These are phyloP conservation scores for Mobula birostris DNA, from an alignment of 2,113 vertebrate species.

Conservation along the genomic window DNA sequence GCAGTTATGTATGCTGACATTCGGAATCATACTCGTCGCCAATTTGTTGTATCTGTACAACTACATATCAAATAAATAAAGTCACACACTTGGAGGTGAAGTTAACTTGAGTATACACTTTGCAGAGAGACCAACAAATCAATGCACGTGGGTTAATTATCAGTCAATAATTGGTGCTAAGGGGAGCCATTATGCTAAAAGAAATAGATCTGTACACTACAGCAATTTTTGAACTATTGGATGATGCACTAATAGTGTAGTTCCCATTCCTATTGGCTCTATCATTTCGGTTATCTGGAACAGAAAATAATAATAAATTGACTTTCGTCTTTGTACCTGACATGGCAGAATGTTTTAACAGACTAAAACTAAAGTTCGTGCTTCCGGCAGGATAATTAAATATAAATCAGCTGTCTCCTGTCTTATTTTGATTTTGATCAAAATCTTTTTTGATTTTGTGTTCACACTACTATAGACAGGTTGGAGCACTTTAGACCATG, in stretches of 20 bases:
- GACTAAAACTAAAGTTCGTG: neutral
- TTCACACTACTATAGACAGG: neutral
- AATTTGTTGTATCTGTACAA: too few species aligned
- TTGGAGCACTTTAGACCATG: neutral
- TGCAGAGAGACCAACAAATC: too few species aligned
- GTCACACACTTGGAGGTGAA: too few species aligned
- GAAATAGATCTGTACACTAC: too few species aligned
- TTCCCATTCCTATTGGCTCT: neutral
- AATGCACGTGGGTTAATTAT: too few species aligned
- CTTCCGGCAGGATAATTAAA: neutral
- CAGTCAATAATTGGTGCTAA: too few species aligned
- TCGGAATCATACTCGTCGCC: too few species aligned
- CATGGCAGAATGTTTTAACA: neutral
- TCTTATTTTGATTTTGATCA: neutral
- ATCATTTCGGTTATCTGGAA: neutral
- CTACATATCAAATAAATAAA: too few species aligned
- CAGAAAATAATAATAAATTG: conserved; percentile 27
- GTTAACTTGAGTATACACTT: too few species aligned
- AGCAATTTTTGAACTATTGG: neutral
- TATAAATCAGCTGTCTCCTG: neutral
- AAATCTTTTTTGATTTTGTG: neutral
- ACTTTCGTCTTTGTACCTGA: neutral
- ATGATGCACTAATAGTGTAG: neutral
- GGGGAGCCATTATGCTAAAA: too few species aligned
- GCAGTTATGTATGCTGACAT: too few species aligned